These are phyloP conservation scores for Cochlearius cochlearius DNA, from an alignment of 2,113 vertebrate species.

Conservation along the genomic window DNA sequence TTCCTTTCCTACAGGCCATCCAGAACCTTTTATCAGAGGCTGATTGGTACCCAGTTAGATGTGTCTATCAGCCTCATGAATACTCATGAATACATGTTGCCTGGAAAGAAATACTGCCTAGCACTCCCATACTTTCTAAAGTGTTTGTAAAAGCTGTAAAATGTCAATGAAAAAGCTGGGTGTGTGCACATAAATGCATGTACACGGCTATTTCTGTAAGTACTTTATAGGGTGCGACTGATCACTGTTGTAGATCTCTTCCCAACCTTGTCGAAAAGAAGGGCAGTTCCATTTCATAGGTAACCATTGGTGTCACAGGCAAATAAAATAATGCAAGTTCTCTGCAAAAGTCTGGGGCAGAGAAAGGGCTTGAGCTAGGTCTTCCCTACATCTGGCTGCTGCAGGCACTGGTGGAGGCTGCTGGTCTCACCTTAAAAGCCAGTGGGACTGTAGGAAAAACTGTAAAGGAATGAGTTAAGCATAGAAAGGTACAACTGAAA, in stretches of 20 bases:
- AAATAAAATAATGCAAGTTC: background rate
- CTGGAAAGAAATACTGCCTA: background rate
- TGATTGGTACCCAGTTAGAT: fast-evolving
- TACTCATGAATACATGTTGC: background rate
- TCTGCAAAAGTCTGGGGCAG: background rate
- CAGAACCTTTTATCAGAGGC: background rate
- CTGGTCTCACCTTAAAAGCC: background rate
- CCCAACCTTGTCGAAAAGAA: background rate
- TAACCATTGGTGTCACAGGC: background rate
- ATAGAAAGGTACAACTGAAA: background rate
- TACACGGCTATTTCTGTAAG: fast-evolving
- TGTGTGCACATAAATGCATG: background rate
- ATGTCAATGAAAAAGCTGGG: background rate
- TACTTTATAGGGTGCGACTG: fast-evolving
- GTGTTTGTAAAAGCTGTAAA: background rate
- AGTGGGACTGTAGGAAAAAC: fast-evolving
- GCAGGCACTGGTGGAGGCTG: background rate
- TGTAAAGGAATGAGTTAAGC: background rate
- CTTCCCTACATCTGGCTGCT: background rate
- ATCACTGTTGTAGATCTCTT: background rate
- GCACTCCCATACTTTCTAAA: background rate
- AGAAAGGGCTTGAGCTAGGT: background rate
- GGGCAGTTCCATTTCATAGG: background rate
- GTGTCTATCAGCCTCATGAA: background rate
- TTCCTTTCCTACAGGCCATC: background rate